Evolutionary conservation across 2,888 invertebrate genomes (phyloP).

Genomic region (Amiota minor): DNA sequence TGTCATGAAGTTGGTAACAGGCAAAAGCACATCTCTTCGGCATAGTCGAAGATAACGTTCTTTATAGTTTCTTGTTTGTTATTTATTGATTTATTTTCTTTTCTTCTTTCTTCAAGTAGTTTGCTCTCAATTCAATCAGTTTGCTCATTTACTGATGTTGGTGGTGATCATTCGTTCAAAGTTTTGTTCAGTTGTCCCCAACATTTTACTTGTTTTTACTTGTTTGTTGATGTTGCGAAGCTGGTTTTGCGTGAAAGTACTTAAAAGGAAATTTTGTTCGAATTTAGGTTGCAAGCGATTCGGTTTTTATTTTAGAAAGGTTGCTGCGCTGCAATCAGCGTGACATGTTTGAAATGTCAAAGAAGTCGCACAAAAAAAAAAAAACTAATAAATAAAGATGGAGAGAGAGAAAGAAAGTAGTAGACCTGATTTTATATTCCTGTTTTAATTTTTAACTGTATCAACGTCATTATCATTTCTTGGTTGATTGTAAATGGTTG

Average conservation of each 20-base stretch:
- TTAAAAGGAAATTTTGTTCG: slow-evolving; percentile 46
- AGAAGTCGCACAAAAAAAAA: background rate
- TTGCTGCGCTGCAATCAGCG: slow-evolving; percentile 17
- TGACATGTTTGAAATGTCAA: no score
- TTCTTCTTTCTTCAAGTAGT: no score
- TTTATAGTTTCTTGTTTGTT: no score
- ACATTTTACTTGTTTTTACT: slow-evolving; percentile 42
- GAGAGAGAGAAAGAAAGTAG: slow-evolving; percentile 1
- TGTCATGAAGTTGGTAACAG: no score
- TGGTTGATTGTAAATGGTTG: slow-evolving; percentile 51
- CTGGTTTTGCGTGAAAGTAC: slow-evolving; percentile 54
- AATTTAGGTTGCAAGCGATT: slow-evolving; percentile 24
- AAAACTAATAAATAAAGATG: background rate
- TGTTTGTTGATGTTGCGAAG: background rate
- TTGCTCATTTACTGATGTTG: background rate
- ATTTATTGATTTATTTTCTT: no score
- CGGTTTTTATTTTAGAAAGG: slow-evolving; percentile 58
- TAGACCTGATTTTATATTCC: background rate
- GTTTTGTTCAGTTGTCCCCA: no score
- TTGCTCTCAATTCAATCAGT: background rate
- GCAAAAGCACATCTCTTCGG: no score
- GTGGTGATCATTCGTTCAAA: no score
- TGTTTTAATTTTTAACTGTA: no score
- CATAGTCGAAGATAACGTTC: no score
- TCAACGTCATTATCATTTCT: slow-evolving; percentile 42